A percentile compares a stretch with the other conserved stretches of the same genome.
Conservation (phyloP, 2,888 invertebrate genomes). For the Limnephilus rhombicus region DNA sequence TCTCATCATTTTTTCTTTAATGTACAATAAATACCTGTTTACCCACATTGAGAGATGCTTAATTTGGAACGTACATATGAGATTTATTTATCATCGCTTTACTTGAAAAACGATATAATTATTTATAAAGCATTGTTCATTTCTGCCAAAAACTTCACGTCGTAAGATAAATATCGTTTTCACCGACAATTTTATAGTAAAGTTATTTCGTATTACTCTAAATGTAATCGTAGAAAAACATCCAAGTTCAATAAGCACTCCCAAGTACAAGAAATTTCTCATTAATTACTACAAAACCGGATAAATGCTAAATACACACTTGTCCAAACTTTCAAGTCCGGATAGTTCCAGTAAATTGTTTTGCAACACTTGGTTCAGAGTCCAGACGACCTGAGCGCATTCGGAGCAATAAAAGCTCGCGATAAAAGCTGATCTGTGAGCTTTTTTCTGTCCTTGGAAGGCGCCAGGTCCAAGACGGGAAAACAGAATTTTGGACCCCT, state of each 20-base stretch:
- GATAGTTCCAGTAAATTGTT: slow-evolving; percentile 41
- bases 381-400: slow-evolving; percentile 56
- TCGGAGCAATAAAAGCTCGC: slow-evolving; percentile 76
- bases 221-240: too few species aligned
- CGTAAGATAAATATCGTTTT: too few species aligned
- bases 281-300: not conserved
- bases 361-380: slow-evolving; percentile 41
- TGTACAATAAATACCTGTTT: too few species aligned
- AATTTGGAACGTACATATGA: too few species aligned
- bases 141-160: too few species aligned
- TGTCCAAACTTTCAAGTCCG: slow-evolving; percentile 21
- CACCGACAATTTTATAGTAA: too few species aligned
- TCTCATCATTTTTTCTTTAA: too few species aligned
- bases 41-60: too few species aligned
- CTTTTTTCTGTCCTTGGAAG: slow-evolving; percentile 68
- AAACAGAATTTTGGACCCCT: slow-evolving; percentile 77
- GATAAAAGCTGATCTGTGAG: slow-evolving; percentile 80
- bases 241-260: not conserved
- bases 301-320: slow-evolving; percentile 8
- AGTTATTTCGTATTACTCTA: too few species aligned
- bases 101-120: too few species aligned
- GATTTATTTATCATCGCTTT: too few species aligned
- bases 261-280: not conserved
- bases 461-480: slow-evolving; percentile 72
- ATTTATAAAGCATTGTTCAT: too few species aligned